Evolutionary conservation across 2,888 invertebrate species (phyloP).

Genomic region (Capitulum mitella): DNA sequence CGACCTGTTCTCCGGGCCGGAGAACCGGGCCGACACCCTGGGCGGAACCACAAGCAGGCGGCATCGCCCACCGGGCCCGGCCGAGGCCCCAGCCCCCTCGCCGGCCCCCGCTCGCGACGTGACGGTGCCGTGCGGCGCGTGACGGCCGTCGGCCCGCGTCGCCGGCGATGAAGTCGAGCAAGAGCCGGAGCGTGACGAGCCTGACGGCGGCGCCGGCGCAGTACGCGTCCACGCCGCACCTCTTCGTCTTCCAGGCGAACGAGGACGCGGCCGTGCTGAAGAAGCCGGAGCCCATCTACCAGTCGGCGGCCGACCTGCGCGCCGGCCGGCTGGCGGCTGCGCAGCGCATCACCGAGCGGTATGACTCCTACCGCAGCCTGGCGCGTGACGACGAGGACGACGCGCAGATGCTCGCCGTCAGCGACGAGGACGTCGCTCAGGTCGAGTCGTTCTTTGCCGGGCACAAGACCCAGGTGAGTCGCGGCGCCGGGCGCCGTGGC

Average conservation of each 20-base stretch:
- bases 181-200: not conserved
- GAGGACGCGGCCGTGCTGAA: slow-evolving; percentile 29
- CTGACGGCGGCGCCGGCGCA: not conserved
- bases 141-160: too few species aligned
- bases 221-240: slow-evolving; percentile 36
- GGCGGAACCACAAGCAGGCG: too few species aligned
- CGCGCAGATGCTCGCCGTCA: slow-evolving; percentile 43
- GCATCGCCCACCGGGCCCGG: too few species aligned
- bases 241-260: slow-evolving; percentile 35
- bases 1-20: too few species aligned
- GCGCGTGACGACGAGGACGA: slow-evolving; percentile 24
- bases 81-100: too few species aligned
- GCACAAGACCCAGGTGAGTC: slow-evolving; percentile 57
- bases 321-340: slow-evolving; percentile 31
- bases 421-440: slow-evolving; percentile 58
- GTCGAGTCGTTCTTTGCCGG: slow-evolving; percentile 67
- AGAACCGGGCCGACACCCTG: too few species aligned
- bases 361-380: slow-evolving; percentile 33
- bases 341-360: slow-evolving; percentile 33
- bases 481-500: not conserved
- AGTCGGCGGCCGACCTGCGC: slow-evolving; percentile 34
- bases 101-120: too few species aligned
- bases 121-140: too few species aligned
- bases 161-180: not conserved
- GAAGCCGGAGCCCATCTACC: slow-evolving; percentile 33